Percentiles rank a stretch among this genome's conserved stretches.
Conservation (phyloP, 2,888 invertebrate species). For the Chrysodeixis includens region DNA sequence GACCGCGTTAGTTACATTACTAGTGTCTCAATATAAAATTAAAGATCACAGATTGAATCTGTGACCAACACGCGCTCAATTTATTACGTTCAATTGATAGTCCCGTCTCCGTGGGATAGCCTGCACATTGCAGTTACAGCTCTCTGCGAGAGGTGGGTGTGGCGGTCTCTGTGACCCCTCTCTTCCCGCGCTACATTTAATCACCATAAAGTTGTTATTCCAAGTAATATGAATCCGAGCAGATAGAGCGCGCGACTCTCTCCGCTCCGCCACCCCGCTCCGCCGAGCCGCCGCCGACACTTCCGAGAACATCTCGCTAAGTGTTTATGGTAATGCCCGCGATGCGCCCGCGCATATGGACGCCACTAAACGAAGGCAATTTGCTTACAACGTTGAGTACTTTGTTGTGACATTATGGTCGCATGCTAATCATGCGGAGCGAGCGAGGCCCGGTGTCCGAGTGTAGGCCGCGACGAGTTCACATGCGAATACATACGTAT, state of each 20-base stretch:
- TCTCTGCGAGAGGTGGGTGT: background rate
- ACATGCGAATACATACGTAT: too few species aligned
- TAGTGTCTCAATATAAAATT: conserved; percentile 36
- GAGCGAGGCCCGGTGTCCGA: conserved; percentile 14
- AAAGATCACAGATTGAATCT: conserved; percentile 36
- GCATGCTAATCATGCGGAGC: conserved; percentile 31
- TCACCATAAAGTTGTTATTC: background rate
- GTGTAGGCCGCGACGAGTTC: background rate
- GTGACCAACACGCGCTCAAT: conserved; percentile 16
- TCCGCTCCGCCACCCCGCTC: too few species aligned
- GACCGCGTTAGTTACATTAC: conserved; percentile 25
- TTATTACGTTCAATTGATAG: background rate
- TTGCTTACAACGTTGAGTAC: conserved; percentile 38
- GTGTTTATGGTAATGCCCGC: conserved; percentile 55
- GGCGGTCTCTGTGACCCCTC: background rate
- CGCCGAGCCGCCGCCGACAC: conserved; percentile 15
- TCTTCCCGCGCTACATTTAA: background rate
- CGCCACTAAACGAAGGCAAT: conserved; percentile 41
- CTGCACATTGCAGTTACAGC: background rate
- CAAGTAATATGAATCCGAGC: background rate
- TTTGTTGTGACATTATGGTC: conserved; percentile 35
- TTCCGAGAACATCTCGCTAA: conserved; percentile 48
- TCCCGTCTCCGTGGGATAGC: background rate
- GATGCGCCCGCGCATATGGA: conserved; percentile 56
- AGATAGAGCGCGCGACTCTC: too few species aligned